Base-by-base conservation (phyloP, 1,140 invertebrate species). In the Drosophila leontia region DNA sequence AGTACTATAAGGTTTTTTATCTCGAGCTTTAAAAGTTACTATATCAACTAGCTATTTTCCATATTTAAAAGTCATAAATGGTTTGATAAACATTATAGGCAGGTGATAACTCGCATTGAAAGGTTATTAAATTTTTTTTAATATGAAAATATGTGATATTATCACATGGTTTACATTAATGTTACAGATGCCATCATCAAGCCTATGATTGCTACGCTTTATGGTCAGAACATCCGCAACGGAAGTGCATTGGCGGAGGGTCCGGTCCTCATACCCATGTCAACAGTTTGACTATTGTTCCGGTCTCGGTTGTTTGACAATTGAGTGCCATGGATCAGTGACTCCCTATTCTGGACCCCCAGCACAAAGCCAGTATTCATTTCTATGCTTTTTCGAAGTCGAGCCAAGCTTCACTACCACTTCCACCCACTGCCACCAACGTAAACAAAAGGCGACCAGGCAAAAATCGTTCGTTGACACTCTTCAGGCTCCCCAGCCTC, bases 381-480 rank as follows among this genome's bases (percentile, higher is more conserved):
- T 80, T 59, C 47, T 64, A 58, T 67, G 41, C 19, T 64, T 32
- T 55, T 19, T 12, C 59, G 67, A 42, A 42, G 29, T 45, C 13
- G 39, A 35, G 26, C 51, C 11, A 15, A 34, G 76, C 59, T 63
- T 32, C 59, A 69, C 55, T 68, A 48, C 47, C 78, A 75, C 37
- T 48, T 47, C 57, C 67, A 68, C 64, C 53, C 57, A 80, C 47
- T 61, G 37, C 42, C 74, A 55, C 37, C 45, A 47, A 44, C n/a
- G 47, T 61, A 72, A 71, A 86, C 83, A 86, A 88, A 85, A 83
- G 77, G 44, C 75, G 47, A 59, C 44, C 47, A 60, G 58, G 44
- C 55, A 45, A 80, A 86, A 86, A 86, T 77, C 84, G 84, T 87
- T 78, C 85, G 51, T 87, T 87, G 84, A 88, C 84, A 87, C 84